Evolutionary conservation across 2,888 invertebrate genomes (phyloP).

Genomic region (Orgyia antiqua): DNA sequence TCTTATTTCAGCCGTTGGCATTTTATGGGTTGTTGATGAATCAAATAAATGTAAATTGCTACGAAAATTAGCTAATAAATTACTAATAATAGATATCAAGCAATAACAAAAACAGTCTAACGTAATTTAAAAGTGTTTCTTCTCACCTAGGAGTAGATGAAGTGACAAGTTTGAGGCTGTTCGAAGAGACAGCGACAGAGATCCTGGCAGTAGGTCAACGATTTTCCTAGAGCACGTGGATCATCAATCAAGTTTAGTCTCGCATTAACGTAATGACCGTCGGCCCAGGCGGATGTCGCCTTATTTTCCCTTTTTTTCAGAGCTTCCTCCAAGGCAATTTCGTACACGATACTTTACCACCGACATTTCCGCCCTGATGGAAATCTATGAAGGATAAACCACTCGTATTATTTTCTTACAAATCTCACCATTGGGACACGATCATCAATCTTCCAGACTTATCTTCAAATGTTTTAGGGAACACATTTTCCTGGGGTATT

Average conservation of each 20-base stretch:
- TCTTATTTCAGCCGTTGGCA: no score
- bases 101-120: no score
- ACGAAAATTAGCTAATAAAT: no score
- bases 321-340: constrained; percentile 58
- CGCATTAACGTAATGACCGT: constrained; percentile 76
- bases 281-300: constrained; percentile 69
- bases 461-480: constrained; percentile 35
- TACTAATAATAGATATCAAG: no score
- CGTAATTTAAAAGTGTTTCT: no score
- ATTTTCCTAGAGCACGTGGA: constrained; percentile 37
- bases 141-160: no score
- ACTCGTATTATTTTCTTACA: constrained; percentile 24
- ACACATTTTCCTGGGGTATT: constrained; percentile 37
- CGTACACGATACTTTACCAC: constrained; percentile 63
- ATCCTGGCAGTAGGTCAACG: constrained; percentile 37
- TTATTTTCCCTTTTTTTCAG: constrained; percentile 64
- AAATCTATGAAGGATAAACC: constrained; percentile 67
- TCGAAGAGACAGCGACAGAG: constrained; percentile 27
- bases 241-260: constrained; percentile 77
- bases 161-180: constrained; percentile 21
- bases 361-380: constrained; percentile 64
- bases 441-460: constrained; percentile 48
- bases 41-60: no score
- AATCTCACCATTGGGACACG: constrained; percentile 39
- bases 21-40: no score